These are phyloP conservation scores for Gallinago stenura DNA, from an alignment of 2,797 vertebrate genomes.

Conservation along the genomic window DNA sequence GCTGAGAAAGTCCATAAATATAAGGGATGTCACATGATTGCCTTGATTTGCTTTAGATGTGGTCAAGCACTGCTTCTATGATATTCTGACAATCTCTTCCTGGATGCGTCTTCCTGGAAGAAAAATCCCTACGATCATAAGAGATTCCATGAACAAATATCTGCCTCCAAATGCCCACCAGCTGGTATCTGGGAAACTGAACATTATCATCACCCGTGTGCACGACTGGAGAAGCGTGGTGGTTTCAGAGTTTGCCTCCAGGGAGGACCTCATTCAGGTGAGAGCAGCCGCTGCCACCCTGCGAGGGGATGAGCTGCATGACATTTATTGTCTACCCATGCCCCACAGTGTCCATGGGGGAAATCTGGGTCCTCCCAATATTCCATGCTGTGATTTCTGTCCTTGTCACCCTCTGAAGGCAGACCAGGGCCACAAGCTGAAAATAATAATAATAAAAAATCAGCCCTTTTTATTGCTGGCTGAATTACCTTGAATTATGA, in stretches of 20 bases:
- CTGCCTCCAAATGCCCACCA: slow-evolving; percentile 7
- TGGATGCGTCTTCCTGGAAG: fast-evolving
- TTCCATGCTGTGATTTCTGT: neutral
- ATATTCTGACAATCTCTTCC: fast-evolving
- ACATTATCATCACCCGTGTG: neutral
- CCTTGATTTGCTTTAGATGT: neutral
- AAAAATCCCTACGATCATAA: fast-evolving
- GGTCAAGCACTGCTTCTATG: fast-evolving
- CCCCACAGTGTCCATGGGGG: fast-evolving
- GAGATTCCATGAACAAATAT: fast-evolving
- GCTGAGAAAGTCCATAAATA: neutral
- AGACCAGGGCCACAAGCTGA: neutral
- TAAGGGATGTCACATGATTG: neutral
- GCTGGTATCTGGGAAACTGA: slow-evolving; percentile 34
- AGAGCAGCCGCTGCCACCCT: neutral
- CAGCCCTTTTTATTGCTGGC: neutral
- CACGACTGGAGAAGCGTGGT: neutral
- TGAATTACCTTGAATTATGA: neutral
- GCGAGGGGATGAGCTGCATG: fast-evolving
- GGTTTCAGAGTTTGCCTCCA: neutral
- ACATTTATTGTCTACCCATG: neutral
- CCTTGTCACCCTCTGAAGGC: neutral
- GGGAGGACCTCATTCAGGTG: slow-evolving; percentile 49
- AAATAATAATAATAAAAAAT: neutral
- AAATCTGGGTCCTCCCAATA: fast-evolving